Evolutionary conservation across 2,113 vertebrate species (phyloP), one percentile per base, ranked within the genome.

Genomic region (Antechinus stuartii): DNA sequence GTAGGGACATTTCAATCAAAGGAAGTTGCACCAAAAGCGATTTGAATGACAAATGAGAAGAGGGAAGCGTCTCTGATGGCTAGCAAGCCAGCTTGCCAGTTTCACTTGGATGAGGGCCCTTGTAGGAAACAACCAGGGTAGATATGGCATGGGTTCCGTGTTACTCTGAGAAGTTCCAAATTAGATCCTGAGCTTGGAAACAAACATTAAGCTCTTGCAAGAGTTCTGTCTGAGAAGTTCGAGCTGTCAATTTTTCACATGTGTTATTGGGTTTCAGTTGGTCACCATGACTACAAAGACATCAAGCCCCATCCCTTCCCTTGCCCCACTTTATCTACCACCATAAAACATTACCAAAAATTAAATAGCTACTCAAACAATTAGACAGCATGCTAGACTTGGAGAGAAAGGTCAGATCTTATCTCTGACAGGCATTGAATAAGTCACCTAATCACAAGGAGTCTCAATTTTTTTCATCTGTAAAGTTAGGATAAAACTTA

Each of bases 11-110:
- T 84, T 42, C 23, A 84, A 84, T 42, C 68, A 42, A 84, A 19
- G n/a, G 0, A 35, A 84, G 19, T 2, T 68, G 30, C 61, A 68
- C 61, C 11, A 68, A 35, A 3, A 68, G n/a, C 2, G 6, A 42
- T 84, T 84, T 84, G 68, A 84, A 84, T 84, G 68, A 42, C n/a
- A 42, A 84, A 84, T 84, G 68, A 84, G 68, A 84, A 84, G 68
- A 84, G 68, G n/a, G n/a, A 84, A n/a, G 16, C 35, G 0, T 42
- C 68, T 84, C 68, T 42, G n/a, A 35, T 42, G 68, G 68, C 10
- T 84, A 42, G 19, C 22, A 8, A 8, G 68, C n/a, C 68, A 8
- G 68, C n/a, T 42, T 84, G 68, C n/a, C 19, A 23, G 35, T 84
- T 42, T 84, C 68, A 84, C 2, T 42, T 84, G 68, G n/a, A 22